A percentile compares a stretch with the other conserved stretches of the same genome.
Conservation (phyloP, 2,113 vertebrate genomes). For the Dinomys branickii region DNA sequence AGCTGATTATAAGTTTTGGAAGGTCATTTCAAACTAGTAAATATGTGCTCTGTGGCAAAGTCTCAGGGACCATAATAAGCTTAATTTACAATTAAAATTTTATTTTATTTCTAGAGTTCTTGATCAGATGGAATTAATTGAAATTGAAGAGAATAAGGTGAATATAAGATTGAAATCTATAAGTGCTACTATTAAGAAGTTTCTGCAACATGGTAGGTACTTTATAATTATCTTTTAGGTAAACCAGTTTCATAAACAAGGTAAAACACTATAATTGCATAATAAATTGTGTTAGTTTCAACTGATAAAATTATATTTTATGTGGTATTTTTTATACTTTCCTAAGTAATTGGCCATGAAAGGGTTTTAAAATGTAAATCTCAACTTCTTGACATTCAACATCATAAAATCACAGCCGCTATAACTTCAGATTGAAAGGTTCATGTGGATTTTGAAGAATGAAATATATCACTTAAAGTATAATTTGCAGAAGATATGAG, state of each 20-base stretch:
- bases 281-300: not conserved
- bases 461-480: conserved; percentile 45
- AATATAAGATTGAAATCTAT: conserved; percentile 47
- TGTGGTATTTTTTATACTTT: not conserved
- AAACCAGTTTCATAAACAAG: not conserved
- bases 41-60: not conserved
- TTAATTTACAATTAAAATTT: conserved; percentile 43
- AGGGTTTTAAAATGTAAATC: conserved; percentile 55
- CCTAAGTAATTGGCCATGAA: conserved; percentile 34
- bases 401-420: not conserved
- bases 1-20: conserved; percentile 1
- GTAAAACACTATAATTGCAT: not conserved
- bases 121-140: not conserved
- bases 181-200: not conserved
- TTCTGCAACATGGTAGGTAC: not conserved
- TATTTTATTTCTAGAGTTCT: conserved; percentile 16
- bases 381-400: conserved; percentile 27
- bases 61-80: not conserved
- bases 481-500: conserved; percentile 44
- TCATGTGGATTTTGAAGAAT: conserved; percentile 58
- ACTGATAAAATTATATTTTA: conserved; percentile 27
- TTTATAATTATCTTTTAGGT: conserved; percentile 23
- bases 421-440: conserved; percentile 44
- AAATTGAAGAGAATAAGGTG: not conserved
- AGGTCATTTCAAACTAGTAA: not conserved